Evolutionary conservation across 2,113 vertebrate genomes (phyloP).

Genomic region (Grallaria varia): DNA sequence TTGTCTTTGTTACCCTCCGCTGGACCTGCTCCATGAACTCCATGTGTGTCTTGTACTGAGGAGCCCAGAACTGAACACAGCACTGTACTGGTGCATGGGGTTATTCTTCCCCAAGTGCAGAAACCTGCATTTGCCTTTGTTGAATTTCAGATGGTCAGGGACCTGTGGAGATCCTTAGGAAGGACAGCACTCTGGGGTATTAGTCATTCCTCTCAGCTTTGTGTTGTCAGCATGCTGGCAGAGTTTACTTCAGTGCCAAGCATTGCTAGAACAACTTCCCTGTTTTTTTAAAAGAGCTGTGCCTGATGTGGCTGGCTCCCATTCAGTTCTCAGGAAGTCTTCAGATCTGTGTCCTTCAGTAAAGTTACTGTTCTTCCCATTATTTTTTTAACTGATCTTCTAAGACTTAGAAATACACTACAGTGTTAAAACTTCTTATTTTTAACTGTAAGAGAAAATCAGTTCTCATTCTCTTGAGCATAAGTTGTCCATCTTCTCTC

Average conservation of each 20-base stretch:
- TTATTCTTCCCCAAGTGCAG: background rate
- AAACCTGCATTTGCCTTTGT: background rate
- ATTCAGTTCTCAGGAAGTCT: background rate
- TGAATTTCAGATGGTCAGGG: background rate
- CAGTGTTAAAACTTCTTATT: background rate
- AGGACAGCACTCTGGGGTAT: background rate
- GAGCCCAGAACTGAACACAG: background rate
- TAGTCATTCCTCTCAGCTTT: background rate
- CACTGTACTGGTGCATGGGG: background rate
- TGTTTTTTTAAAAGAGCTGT: background rate
- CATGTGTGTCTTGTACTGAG: background rate
- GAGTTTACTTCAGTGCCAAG: background rate
- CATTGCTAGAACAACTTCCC: background rate
- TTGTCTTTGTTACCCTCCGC: background rate
- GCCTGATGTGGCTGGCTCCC: background rate
- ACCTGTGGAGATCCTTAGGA: background rate
- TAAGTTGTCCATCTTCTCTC: background rate
- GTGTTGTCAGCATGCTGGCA: background rate
- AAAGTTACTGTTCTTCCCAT: background rate
- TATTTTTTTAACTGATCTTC: background rate
- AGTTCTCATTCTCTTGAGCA: background rate
- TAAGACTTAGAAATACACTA: background rate
- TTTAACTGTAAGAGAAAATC: background rate
- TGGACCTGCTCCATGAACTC: background rate
- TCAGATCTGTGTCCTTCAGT: background rate